Evolutionary conservation across 37 sponge, comb jelly and placozoan species (phyloP), one percentile per base, ranked within the genome.

Genomic region (Dysidea cf. avara): DNA sequence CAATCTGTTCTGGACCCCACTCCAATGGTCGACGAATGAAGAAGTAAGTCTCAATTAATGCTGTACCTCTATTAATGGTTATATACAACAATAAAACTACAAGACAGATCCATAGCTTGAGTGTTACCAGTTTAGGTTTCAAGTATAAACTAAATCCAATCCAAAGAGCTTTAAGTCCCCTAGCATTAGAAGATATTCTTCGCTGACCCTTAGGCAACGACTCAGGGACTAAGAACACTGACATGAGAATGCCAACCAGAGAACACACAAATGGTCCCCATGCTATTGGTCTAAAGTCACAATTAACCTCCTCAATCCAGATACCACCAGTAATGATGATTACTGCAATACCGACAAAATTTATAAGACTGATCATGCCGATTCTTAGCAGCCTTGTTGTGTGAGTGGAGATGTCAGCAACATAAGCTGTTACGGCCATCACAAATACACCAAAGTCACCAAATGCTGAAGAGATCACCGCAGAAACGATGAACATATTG

Each of bases 91-190:
- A 13, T 9, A 17, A 3, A 36, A 38, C 38, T 7, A 71, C 0
- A 13, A 71, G 21, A 20, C 56, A 39, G 2, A 71, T 32, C 71
- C 71, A 71, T 13, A 71, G 22, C 18, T 71, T 56, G 1, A 71
- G 1, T 32, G 71, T 71, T 28, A 20, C 71, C 3, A 71, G 11
- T 34, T 32, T 13, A n/a, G 22, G 53, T 1, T 56, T 32, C 14
- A 71, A 54, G 43, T 54, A 71, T 17, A 71, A 37, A 34, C 1
- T 33, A 29, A 71, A 0, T 34, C 56, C 71, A 21, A 22, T 28
- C 37, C 51, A 50, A 30, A 71, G 22, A 43, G 9, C 9, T 43
- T 43, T 43, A 43, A 43, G 7, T 43, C 46, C 9, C 7, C 9
- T 43, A 43, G 7, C 5, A 43, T 9, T 43, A 43, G 46, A 43